Conservation (phyloP, 92 coral and sea anemone species). For the Porites divaricata region DNA sequence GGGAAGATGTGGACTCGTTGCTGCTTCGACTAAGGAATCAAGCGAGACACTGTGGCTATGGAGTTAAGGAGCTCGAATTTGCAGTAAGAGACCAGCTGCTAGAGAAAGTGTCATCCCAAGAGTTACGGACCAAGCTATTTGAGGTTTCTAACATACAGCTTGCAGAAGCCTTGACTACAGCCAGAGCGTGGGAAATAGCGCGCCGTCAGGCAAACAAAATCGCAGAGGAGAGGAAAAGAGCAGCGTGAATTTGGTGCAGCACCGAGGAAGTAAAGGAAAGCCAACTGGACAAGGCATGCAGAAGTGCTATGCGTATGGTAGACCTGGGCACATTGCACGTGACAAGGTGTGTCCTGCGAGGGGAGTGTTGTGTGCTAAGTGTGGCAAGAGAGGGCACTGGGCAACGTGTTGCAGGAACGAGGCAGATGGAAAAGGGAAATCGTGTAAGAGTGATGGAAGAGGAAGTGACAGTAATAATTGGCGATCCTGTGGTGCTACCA, state of each 20-base stretch:
- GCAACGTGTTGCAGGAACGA: too few species aligned
- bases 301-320: too few species aligned
- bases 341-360: too few species aligned
- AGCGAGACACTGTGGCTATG: neutral
- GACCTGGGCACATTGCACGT: too few species aligned
- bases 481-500: conserved; percentile 2
- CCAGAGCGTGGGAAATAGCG: conserved; percentile 26
- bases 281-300: neutral
- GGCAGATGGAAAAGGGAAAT: conserved; percentile 1
- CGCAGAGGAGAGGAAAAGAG: conserved; percentile 7
- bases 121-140: neutral
- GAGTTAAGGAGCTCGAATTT: too few species aligned
- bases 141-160: conserved; percentile 34
- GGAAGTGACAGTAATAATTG: neutral
- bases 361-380: too few species aligned
- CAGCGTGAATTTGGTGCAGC: neutral
- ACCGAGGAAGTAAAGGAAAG: neutral
- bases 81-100: too few species aligned
- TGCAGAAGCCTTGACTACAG: conserved; percentile 22
- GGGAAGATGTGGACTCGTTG: conserved; percentile 12
- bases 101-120: neutral
- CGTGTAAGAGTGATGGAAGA: neutral
- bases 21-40: neutral
- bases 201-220: conserved; percentile 20
- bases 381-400: too few species aligned